Base-by-base conservation (phyloP, 2,888 invertebrate species). In the Calameuta filiformis region DNA sequence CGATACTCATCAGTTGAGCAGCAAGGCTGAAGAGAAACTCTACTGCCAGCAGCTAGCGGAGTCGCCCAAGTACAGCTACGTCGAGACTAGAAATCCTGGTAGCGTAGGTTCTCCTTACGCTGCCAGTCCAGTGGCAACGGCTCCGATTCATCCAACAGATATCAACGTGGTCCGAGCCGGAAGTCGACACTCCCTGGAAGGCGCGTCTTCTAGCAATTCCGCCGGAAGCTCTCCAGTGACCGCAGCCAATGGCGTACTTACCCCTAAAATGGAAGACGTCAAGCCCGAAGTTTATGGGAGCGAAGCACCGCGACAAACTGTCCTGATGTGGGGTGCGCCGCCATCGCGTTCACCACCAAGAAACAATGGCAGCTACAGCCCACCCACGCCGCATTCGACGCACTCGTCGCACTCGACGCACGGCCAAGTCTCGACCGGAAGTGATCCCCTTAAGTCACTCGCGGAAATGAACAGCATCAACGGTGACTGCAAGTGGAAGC, bases 251-350 rank as follows among this genome's bases (percentile, higher is more conserved):
- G 93, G 94, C 12, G 89, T 94, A 71, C 91, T 94, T 56, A 94
- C 94, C 0, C 94, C 94, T 1, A 94, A 94, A 87, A 92, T 94
- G 90, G 94, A 94, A 84, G 94, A 94, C 82, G 93, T 94, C 34
- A 94, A 94, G 84, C 89, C 92, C 0, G 94, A 94, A 79, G 90
- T 92, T 34, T 91, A 89, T 81, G 87, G 85, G 78, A 92, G 94
- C 77, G 95, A 95, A 86, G 93, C 94, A 83, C 95, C 96, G 0
- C 93, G 98, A 73, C 98, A 98, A 92, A 98, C 98, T 15, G 98
- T 98, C 77, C 94, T 98, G 73, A 98, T 98, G 98, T 98, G 98
- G 98, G 98, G 97, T 12, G 89, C 90, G 9, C 91, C 91, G 3
- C 91, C 91, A 0, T 85, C 90, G 1, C 87, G 91, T 35, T 90